Evolutionary conservation across 2,888 invertebrate species (phyloP).

Genomic region (Hybos culiciformis): DNA sequence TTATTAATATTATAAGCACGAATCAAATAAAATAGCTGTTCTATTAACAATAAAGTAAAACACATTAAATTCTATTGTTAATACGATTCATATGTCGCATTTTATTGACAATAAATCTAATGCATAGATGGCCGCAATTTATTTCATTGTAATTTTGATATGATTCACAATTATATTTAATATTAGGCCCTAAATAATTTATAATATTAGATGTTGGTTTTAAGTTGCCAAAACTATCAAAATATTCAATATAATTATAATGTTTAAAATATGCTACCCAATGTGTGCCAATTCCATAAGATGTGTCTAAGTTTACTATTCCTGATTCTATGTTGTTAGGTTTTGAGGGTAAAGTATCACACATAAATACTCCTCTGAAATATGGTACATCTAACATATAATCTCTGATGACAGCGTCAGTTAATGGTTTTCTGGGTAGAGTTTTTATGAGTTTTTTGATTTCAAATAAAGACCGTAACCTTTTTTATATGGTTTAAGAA

Average conservation of each 20-base stretch:
- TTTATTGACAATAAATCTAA: too few species aligned
- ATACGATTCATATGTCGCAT: too few species aligned
- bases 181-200: slow-evolving; percentile 18
- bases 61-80: too few species aligned
- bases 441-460: slow-evolving; percentile 18
- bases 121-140: slow-evolving; percentile 23
- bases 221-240: slow-evolving; percentile 26
- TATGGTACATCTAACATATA: slow-evolving; percentile 20
- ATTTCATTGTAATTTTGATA: slow-evolving; percentile 17
- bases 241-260: slow-evolving; percentile 20
- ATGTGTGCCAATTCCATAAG: slow-evolving; percentile 21
- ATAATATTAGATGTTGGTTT: slow-evolving; percentile 20
- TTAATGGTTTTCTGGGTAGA: slow-evolving; percentile 13
- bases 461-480: slow-evolving; percentile 2
- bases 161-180: slow-evolving; percentile 19
- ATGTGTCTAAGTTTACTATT: slow-evolving; percentile 17
- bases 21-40: too few species aligned
- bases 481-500: slow-evolving; percentile 19
- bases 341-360: background rate
- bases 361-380: slow-evolving; percentile 20
- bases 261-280: slow-evolving; percentile 25
- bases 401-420: slow-evolving; percentile 18
- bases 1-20: too few species aligned
- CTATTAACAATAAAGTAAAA: too few species aligned
- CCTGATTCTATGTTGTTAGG: background rate